Evolutionary conservation across 2,797 vertebrate genomes (phyloP).

Genomic region (Epinephelus awoara): DNA sequence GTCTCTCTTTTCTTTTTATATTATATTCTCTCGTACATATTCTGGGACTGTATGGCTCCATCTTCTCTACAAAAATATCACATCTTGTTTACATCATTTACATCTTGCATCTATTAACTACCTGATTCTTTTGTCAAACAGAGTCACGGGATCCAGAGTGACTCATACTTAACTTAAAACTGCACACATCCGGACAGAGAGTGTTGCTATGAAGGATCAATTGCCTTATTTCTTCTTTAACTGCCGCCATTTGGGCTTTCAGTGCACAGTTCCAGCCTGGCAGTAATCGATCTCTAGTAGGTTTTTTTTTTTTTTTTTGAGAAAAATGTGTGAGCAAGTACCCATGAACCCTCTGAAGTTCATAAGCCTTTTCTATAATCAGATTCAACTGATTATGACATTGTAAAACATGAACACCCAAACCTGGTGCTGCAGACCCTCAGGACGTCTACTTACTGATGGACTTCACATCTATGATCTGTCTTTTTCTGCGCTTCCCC

Average conservation of each 20-base stretch:
- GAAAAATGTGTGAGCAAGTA: not conserved
- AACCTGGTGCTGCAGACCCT: not conserved
- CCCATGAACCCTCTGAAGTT: not conserved
- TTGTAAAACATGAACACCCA: not conserved
- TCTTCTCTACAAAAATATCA: conserved; percentile 61
- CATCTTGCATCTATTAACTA: conserved; percentile 19
- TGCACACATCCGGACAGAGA: conserved; percentile 7
- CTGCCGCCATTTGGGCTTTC: not conserved
- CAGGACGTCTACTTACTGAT: not conserved
- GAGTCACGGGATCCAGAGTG: not conserved
- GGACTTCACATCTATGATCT: not conserved
- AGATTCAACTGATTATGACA: conserved; percentile 5
- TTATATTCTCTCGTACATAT: conserved; percentile 36
- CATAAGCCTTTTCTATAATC: not conserved
- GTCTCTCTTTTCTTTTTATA: conserved; percentile 24
- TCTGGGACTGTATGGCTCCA: conserved; percentile 17
- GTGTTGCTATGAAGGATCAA: not conserved
- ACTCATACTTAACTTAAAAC: not conserved
- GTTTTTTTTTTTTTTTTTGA: not conserved
- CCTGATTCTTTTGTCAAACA: conserved; percentile 40
- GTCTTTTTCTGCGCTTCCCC: not conserved
- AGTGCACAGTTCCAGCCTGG: conserved; percentile 38
- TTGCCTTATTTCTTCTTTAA: not conserved
- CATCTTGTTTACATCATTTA: conserved; percentile 10
- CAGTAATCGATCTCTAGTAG: conserved; percentile 14